Evolutionary conservation across 1,140 invertebrate species (phyloP).

Genomic region (Cyclina sinensis): DNA sequence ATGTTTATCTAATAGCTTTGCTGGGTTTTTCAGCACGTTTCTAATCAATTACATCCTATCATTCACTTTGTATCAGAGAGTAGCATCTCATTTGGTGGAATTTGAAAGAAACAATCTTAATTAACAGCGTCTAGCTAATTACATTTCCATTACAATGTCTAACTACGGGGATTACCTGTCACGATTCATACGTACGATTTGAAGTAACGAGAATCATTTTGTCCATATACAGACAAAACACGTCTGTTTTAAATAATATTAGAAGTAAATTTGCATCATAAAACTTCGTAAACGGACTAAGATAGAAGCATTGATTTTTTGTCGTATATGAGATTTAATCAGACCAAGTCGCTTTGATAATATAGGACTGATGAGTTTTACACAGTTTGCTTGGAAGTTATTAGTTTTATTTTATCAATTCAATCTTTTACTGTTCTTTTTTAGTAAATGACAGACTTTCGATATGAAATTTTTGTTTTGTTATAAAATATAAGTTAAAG

Average conservation of each 20-base stretch:
- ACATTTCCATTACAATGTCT: slow-evolving; percentile 52
- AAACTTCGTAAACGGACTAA: too few relatives aligned
- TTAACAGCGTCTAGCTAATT: slow-evolving; percentile 52
- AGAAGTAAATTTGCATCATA: not conserved
- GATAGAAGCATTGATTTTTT: too few relatives aligned
- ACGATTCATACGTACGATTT: slow-evolving; percentile 13
- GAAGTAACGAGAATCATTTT: slow-evolving; percentile 7
- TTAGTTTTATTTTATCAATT: too few relatives aligned
- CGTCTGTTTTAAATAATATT: not conserved
- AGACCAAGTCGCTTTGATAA: too few relatives aligned
- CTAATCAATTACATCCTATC: slow-evolving; percentile 58
- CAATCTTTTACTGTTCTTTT: too few relatives aligned
- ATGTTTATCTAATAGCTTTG: slow-evolving; percentile 67
- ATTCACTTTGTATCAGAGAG: slow-evolving; percentile 52
- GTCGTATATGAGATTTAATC: too few relatives aligned
- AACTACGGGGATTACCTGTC: slow-evolving; percentile 52
- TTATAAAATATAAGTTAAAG: too few relatives aligned
- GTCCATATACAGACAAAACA: not conserved
- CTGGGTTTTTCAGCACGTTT: slow-evolving; percentile 52
- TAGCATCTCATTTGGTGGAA: slow-evolving; percentile 60
- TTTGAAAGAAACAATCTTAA: slow-evolving; percentile 69
- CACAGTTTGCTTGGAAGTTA: too few relatives aligned
- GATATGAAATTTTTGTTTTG: too few relatives aligned
- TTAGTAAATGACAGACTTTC: too few relatives aligned
- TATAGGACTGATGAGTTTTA: too few relatives aligned